Conservation (phyloP, 2,113 vertebrate genomes). For the Electrona antarctica region DNA sequence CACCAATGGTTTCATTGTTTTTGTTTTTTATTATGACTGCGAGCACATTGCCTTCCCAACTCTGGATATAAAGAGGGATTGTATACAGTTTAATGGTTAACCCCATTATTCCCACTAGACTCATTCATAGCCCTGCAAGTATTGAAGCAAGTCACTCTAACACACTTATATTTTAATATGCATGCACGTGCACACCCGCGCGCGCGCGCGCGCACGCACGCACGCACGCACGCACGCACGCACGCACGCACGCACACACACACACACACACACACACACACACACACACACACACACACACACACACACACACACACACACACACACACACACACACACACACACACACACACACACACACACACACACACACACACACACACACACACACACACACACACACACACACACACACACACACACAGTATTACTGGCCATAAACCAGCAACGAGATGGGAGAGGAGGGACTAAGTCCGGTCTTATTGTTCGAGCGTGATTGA, state of each 20-base stretch:
- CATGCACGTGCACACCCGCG: slow-evolving; percentile 29
- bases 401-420: background rate
- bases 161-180: slow-evolving; percentile 9
- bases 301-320: slow-evolving; percentile 16
- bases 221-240: slow-evolving; percentile 9
- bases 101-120: slow-evolving; percentile 40
- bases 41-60: slow-evolving; percentile 15
- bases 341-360: background rate
- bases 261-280: slow-evolving; percentile 29
- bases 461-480: slow-evolving; percentile 67
- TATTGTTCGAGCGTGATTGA: slow-evolving; percentile 77
- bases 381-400: slow-evolving; percentile 1
- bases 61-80: slow-evolving; percentile 17
- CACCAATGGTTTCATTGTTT: too few relatives aligned
- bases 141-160: slow-evolving; percentile 25
- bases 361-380: background rate
- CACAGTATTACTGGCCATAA: slow-evolving; percentile 66
- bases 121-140: slow-evolving; percentile 43
- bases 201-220: background rate
- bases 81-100: slow-evolving; percentile 39
- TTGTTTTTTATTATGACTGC: background rate
- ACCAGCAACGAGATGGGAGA: slow-evolving; percentile 70
- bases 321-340: slow-evolving; percentile 12
- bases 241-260: slow-evolving; percentile 30
- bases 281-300: background rate